Conservation (phyloP, 2,797 vertebrate genomes). For the Notamacropus eugenii region DNA sequence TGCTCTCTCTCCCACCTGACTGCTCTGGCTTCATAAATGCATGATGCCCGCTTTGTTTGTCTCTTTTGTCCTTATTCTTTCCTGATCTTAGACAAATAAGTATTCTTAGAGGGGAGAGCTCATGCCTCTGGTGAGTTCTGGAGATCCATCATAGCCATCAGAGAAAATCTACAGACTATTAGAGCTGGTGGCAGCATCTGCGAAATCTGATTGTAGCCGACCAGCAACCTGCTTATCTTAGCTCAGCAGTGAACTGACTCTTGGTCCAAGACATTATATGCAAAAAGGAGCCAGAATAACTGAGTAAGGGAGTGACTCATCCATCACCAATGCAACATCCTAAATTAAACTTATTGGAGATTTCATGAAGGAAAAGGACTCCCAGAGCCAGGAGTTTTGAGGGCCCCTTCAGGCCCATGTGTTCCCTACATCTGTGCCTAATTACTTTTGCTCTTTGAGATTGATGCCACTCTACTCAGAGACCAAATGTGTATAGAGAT, state of each 20-base stretch:
- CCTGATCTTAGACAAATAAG: not conserved
- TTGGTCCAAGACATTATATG: not conserved
- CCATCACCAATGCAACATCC: not conserved
- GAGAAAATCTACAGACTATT: not conserved
- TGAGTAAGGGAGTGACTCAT: not conserved
- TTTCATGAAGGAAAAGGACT: not conserved
- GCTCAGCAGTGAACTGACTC: not conserved
- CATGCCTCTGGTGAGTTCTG: not conserved
- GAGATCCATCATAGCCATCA: not conserved
- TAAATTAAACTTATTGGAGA: not conserved
- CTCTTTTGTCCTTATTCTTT: not conserved
- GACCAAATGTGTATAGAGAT: not conserved
- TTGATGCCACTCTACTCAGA: not conserved
- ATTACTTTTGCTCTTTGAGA: not conserved
- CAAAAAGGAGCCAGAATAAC: not conserved
- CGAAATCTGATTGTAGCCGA: not conserved
- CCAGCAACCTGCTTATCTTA: not conserved
- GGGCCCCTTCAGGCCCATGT: not conserved
- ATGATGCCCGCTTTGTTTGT: not conserved
- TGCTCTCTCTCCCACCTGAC: not conserved
- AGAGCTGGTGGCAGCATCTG: not conserved
- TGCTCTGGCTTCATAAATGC: not conserved
- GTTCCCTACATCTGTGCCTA: not conserved
- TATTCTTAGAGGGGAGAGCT: not conserved
- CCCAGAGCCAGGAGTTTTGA: not conserved